Percentiles rank a stretch among this genome's conserved stretches.
These are phyloP conservation scores for Drosophila putrida DNA, from an alignment of 2,888 invertebrate genomes.

Conservation along the genomic window DNA sequence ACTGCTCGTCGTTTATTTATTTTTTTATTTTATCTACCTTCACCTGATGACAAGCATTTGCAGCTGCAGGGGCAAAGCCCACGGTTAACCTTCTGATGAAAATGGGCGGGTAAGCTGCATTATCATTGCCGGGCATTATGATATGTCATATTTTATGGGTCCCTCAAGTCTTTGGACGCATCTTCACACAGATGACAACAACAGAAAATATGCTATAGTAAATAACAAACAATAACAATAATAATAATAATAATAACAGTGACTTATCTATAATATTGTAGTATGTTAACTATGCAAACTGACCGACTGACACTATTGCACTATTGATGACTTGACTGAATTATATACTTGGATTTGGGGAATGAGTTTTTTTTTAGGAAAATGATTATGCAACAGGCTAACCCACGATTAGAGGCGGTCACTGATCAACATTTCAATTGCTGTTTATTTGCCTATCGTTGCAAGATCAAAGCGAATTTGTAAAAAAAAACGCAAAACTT, in stretches of 20 bases:
- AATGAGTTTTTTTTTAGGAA: no score
- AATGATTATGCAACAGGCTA: conserved; percentile 41
- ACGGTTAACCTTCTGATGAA: conserved; percentile 53
- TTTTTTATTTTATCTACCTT: not conserved
- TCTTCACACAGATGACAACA: conserved; percentile 30
- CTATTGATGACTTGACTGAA: conserved; percentile 7
- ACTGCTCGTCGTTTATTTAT: conserved; percentile 12
- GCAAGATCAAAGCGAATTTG: conserved; percentile 47
- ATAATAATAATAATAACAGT: conserved; percentile 37
- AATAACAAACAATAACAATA: conserved; percentile 32
- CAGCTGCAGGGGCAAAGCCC: conserved; percentile 45
- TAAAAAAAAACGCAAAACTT: conserved; percentile 11
- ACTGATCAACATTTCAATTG: conserved; percentile 68
- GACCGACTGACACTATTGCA: conserved; percentile 63
- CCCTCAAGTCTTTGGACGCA: conserved; percentile 27
- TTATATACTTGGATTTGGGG: no score
- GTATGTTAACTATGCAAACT: conserved; percentile 25
- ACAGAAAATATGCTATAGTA: conserved; percentile 12
- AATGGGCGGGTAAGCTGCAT: conserved; percentile 50
- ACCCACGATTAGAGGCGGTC: conserved; percentile 19
- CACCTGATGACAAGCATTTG: conserved; percentile 20
- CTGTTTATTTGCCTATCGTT: conserved; percentile 48
- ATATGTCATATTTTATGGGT: conserved; percentile 35
- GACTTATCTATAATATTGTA: conserved; percentile 37
- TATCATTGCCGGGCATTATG: conserved; percentile 50